These are phyloP conservation scores for Sinonovacula constricta DNA, from an alignment of 1,140 invertebrate species.

Conservation along the genomic window DNA sequence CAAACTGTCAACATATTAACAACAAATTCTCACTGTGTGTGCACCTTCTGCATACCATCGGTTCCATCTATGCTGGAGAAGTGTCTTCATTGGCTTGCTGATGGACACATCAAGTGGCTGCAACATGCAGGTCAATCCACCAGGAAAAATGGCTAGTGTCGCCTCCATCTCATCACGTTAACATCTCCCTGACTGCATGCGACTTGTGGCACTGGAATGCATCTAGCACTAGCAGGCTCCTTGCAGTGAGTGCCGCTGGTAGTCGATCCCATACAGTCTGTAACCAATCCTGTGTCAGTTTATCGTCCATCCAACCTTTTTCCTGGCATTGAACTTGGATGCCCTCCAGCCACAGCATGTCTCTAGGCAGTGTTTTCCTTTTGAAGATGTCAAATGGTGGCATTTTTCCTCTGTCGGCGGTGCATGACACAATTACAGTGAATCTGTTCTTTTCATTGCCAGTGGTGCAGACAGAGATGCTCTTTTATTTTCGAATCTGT, in stretches of 20 bases:
- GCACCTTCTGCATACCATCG: neutral
- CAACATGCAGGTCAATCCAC: too few relatives aligned
- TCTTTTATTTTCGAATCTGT: too few relatives aligned
- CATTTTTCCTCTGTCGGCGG: too few relatives aligned
- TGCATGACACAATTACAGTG: too few relatives aligned
- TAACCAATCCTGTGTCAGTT: neutral
- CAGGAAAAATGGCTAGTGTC: neutral
- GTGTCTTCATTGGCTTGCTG: constrained; percentile 3
- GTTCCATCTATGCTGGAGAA: neutral
- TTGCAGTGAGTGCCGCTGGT: neutral
- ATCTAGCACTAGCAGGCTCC: neutral
- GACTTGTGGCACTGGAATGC: neutral
- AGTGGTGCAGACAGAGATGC: too few relatives aligned
- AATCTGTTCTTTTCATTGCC: too few relatives aligned
- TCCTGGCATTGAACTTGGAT: neutral
- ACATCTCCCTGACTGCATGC: neutral
- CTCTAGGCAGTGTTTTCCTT: neutral
- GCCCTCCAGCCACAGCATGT: neutral
- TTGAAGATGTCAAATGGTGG: too few relatives aligned
- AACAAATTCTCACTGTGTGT: too few relatives aligned
- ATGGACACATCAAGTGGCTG: constrained; percentile 1
- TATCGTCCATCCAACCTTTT: neutral
- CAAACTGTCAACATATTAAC: too few relatives aligned
- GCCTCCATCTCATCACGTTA: too few relatives aligned
- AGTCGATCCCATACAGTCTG: neutral